Conservation (phyloP, 2,113 vertebrate species). For the Sphaerodactylus townsendi region DNA sequence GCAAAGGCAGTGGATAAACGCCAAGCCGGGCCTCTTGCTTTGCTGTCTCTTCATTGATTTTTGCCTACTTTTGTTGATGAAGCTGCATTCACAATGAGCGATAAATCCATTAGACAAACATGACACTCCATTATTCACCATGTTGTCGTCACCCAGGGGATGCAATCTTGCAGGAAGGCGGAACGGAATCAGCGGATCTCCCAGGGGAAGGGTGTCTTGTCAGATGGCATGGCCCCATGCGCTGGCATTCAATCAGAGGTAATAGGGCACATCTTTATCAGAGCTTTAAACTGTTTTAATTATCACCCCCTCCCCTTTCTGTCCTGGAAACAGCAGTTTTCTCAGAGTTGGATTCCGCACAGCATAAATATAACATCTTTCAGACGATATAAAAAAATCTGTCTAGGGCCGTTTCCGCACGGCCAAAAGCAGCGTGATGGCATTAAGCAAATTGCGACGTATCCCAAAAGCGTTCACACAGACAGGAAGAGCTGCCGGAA, state of each 20-base stretch:
- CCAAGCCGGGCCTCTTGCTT: constrained; percentile 36
- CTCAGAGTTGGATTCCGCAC: too few relatives aligned
- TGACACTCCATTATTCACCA: constrained; percentile 33
- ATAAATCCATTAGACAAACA: constrained; percentile 55
- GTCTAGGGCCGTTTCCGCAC: too few relatives aligned
- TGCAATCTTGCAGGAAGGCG: neutral
- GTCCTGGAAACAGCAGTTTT: neutral
- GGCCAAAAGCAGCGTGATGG: too few relatives aligned
- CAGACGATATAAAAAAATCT: too few relatives aligned
- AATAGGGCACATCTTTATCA: neutral
- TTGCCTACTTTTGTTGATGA: constrained; percentile 58
- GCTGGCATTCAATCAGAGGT: neutral
- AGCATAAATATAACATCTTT: too few relatives aligned
- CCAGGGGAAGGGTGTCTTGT: neutral
- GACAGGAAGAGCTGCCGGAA: too few relatives aligned
- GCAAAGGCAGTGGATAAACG: constrained; percentile 42
- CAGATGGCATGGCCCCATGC: neutral
- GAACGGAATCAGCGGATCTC: neutral
- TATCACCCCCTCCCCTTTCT: too few relatives aligned
- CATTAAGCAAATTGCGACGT: too few relatives aligned
- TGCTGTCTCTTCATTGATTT: constrained; percentile 47
- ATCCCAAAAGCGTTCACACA: too few relatives aligned
- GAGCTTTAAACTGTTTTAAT: neutral
- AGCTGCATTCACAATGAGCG: constrained; percentile 47
- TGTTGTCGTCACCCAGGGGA: neutral